phyloP scores from a whole-genome alignment of 2,113 vertebrate species.

The Zosterops hypoxanthus region DNA sequence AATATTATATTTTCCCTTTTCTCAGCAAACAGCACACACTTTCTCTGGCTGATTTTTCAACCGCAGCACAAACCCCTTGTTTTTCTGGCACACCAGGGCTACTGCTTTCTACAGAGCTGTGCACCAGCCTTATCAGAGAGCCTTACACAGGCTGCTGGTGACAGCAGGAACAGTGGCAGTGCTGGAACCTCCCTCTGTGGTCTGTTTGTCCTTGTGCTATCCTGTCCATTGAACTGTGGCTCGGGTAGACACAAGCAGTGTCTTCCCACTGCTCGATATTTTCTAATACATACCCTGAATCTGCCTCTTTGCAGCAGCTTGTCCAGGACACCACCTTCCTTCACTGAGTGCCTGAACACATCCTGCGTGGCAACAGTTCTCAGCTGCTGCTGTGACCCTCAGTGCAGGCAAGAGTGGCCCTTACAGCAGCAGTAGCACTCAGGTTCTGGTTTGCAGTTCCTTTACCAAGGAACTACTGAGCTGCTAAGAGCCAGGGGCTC shows the following conservation, averaged over 20 bases:
- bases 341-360: not conserved
- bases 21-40: not conserved
- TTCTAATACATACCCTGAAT: not conserved
- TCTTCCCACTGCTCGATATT: not conserved
- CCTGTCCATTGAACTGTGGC: not conserved
- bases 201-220: not conserved
- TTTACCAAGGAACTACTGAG: not conserved
- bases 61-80: not conserved
- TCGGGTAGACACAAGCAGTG: not conserved
- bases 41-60: not conserved
- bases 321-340: not conserved
- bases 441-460: not conserved
- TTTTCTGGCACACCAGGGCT: not conserved
- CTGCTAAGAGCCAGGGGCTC: not conserved
- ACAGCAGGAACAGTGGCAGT: not conserved
- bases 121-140: not conserved
- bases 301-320: not conserved
- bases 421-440: not conserved
- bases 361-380: not conserved
- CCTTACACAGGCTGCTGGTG: not conserved
- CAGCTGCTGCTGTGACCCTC: not conserved
- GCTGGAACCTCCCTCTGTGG: not conserved
- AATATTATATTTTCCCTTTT: rapidly evolving
- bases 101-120: not conserved
- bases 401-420: not conserved